Evolutionary conservation across 2,888 invertebrate genomes (phyloP).

Genomic region (Tiliacea aurago): DNA sequence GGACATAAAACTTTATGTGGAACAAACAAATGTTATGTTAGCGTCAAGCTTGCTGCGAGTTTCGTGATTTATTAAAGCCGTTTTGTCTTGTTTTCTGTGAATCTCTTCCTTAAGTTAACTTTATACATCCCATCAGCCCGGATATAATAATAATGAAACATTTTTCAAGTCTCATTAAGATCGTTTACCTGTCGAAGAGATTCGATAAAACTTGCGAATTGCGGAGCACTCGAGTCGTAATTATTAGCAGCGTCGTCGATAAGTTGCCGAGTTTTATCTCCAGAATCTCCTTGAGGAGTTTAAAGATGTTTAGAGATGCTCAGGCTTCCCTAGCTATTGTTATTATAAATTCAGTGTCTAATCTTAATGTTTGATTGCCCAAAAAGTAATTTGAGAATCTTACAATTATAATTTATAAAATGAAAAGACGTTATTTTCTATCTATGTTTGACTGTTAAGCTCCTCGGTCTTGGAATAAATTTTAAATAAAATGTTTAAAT

Average conservation of each 20-base stretch:
- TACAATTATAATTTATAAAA: background rate
- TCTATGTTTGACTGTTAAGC: background rate
- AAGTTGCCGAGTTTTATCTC: slow-evolving; percentile 52
- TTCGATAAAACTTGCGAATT: slow-evolving; percentile 28
- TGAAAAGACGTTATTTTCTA: background rate
- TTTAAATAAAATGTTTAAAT: no score
- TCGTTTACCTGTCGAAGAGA: slow-evolving; percentile 54
- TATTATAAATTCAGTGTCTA: slow-evolving; percentile 33
- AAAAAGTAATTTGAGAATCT: background rate
- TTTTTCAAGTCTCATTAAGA: slow-evolving; percentile 57
- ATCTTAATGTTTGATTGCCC: slow-evolving; percentile 36
- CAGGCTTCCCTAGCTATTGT: slow-evolving; percentile 52
- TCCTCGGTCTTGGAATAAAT: background rate
- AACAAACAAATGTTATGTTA: slow-evolving; percentile 12
- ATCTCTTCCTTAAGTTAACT: slow-evolving; percentile 10
- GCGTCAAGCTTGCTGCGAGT: slow-evolving; percentile 4
- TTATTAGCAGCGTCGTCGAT: slow-evolving; percentile 49
- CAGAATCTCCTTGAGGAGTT: slow-evolving; percentile 32
- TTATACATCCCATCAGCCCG: background rate
- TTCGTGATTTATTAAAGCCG: slow-evolving; percentile 16
- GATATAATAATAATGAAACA: slow-evolving; percentile 35
- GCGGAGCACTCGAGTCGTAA: slow-evolving; percentile 39
- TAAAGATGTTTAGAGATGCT: slow-evolving; percentile 18
- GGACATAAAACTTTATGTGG: slow-evolving; percentile 2
- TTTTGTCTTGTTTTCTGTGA: slow-evolving; percentile 11